Conservation (phyloP, 2,113 vertebrate genomes). For the Podiceps cristatus region DNA sequence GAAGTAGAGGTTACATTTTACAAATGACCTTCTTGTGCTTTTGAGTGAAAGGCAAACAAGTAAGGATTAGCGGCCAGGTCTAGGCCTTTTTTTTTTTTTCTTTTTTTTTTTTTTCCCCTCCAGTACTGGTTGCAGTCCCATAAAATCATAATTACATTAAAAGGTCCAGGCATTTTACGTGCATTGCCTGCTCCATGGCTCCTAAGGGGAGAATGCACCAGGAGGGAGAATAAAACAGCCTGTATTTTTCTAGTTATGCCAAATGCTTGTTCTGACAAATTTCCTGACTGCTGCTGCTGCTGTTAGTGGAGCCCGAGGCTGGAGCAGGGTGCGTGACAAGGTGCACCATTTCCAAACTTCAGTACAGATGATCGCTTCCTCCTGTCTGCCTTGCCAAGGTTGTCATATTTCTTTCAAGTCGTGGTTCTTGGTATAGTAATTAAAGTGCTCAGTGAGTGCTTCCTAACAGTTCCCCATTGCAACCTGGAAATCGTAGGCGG, state of each 20-base stretch:
- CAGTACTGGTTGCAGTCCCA: neutral
- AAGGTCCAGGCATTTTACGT: slow-evolving; percentile 42
- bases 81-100: neutral
- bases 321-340: neutral
- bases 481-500: neutral
- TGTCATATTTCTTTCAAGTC: slow-evolving; percentile 21
- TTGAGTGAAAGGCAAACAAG: neutral
- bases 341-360: neutral
- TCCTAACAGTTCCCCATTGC: neutral
- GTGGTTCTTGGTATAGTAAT: slow-evolving; percentile 14
- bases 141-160: slow-evolving; percentile 61
- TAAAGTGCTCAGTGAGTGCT: neutral
- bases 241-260: slow-evolving; percentile 11
- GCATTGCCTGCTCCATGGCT: neutral
- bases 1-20: slow-evolving; percentile 35
- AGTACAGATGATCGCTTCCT: slow-evolving; percentile 13
- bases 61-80: slow-evolving; percentile 16
- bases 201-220: neutral
- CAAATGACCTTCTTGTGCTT: slow-evolving; percentile 35
- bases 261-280: slow-evolving; percentile 11
- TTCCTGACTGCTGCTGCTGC: neutral
- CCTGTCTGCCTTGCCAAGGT: slow-evolving; percentile 9
- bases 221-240: slow-evolving; percentile 41
- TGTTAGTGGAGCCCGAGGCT: slow-evolving; percentile 1
- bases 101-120: neutral